Conservation (phyloP, 2,113 vertebrate genomes). For the Petaurus breviceps region DNA sequence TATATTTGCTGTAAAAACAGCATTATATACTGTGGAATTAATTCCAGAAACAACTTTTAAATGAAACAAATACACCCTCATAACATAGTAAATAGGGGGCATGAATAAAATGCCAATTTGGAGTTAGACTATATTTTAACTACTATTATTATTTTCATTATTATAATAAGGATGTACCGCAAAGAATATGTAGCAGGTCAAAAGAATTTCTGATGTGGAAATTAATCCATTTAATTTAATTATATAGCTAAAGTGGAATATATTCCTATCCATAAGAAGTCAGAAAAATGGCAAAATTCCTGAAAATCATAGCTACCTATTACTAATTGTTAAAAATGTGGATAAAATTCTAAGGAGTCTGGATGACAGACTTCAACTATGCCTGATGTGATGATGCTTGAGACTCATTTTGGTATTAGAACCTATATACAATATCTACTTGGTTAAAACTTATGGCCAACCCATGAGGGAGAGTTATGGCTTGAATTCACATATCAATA, state of each 20-base stretch:
- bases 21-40: too few species aligned
- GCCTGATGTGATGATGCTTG: too few species aligned
- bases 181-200: neutral
- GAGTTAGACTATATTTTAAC: too few species aligned
- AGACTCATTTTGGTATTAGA: neutral
- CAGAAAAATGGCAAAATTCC: slow-evolving; percentile 37
- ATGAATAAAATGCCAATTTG: too few species aligned
- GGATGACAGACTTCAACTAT: neutral
- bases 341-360: neutral
- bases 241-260: slow-evolving; percentile 16
- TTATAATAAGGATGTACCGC: too few species aligned
- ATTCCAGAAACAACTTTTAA: too few species aligned
- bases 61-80: too few species aligned
- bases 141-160: too few species aligned
- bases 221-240: slow-evolving; percentile 41
- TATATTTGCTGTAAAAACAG: too few species aligned
- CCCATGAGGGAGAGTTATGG: neutral
- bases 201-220: slow-evolving; percentile 45
- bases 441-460: neutral
- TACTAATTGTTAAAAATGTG: slow-evolving; percentile 3
- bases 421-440: slow-evolving; percentile 14
- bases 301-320: slow-evolving; percentile 52
- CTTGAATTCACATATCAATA: slow-evolving; percentile 39
- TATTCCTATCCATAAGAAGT: slow-evolving; percentile 34
- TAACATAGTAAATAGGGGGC: too few species aligned